Percentiles rank a stretch among this genome's conserved stretches.
Conservation (phyloP, 2,888 invertebrate species). For the Horisme vitalbata region DNA sequence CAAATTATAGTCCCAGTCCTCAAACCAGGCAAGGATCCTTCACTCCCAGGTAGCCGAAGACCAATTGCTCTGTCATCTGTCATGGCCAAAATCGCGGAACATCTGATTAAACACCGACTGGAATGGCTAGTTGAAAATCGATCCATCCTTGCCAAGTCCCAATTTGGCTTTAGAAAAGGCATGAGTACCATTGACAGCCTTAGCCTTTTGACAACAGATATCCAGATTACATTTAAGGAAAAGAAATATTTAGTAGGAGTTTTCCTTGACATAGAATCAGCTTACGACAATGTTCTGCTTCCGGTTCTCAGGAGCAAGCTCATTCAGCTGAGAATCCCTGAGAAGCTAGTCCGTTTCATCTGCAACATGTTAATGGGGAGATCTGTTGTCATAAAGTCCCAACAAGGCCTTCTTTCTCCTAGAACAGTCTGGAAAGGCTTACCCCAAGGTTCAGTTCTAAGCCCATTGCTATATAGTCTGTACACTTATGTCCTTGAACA, state of each 20-base stretch:
- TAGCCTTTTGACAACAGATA: constrained; percentile 31
- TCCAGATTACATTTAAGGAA: constrained; percentile 23
- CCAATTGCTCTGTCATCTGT: constrained; percentile 34
- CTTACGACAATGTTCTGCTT: neutral
- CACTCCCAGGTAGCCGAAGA: constrained; percentile 19
- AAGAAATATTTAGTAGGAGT: constrained; percentile 27
- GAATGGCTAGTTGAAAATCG: constrained; percentile 34
- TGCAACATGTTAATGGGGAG: constrained; percentile 22
- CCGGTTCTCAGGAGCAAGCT: too few relatives aligned
- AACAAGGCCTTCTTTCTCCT: neutral
- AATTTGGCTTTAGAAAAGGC: constrained; percentile 38
- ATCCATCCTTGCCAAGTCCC: constrained; percentile 17
- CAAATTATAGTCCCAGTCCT: constrained; percentile 35
- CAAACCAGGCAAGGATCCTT: constrained; percentile 34
- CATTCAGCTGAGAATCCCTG: constrained; percentile 16
- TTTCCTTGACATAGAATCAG: constrained; percentile 36
- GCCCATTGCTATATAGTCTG: constrained; percentile 30
- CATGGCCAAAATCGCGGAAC: constrained; percentile 32
- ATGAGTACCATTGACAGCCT: constrained; percentile 38
- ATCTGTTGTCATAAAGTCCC: constrained; percentile 12
- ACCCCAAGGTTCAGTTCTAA: constrained; percentile 35
- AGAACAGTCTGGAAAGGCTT: constrained; percentile 33
- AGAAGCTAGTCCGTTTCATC: constrained; percentile 18
- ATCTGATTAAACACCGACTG: too few relatives aligned
- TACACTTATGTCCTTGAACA: constrained; percentile 30